Evolutionary conservation across 1,140 invertebrate genomes (phyloP).

Genomic region (Nasonia longicornis): DNA sequence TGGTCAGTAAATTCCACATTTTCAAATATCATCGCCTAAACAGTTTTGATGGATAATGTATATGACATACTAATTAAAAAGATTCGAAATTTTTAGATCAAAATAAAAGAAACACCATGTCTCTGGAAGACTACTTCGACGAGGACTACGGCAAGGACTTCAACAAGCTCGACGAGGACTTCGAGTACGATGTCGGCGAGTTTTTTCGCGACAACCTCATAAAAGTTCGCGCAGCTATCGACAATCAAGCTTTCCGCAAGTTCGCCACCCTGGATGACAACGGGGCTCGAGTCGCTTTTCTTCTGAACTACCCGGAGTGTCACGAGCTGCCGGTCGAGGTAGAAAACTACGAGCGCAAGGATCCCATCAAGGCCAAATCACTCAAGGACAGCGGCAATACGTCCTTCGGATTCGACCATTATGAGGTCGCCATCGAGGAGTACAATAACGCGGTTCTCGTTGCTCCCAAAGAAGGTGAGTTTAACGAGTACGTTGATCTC

Average conservation of each 20-base stretch:
- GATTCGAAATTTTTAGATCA: no score
- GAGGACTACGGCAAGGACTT: background rate
- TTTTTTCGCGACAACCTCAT: slow-evolving; percentile 62
- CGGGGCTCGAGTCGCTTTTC: slow-evolving; percentile 57
- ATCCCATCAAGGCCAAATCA: slow-evolving; percentile 72
- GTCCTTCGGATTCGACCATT: slow-evolving; percentile 82
- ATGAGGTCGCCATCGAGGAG: slow-evolving; percentile 77
- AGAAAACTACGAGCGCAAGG: slow-evolving; percentile 69
- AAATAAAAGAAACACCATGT: background rate
- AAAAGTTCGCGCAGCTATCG: slow-evolving; percentile 53
- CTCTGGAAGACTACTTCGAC: background rate
- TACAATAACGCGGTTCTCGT: slow-evolving; percentile 81
- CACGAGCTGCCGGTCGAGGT: slow-evolving; percentile 56
- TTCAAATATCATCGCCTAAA: no score
- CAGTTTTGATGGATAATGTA: no score
- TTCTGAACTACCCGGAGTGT: slow-evolving; percentile 59
- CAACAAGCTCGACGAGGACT: slow-evolving; percentile 50
- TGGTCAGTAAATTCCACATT: no score
- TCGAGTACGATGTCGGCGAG: slow-evolving; percentile 53
- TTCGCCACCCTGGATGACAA: slow-evolving; percentile 54
- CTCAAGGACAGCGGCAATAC: slow-evolving; percentile 83
- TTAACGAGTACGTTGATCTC: background rate
- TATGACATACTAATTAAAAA: no score
- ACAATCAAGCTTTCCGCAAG: slow-evolving; percentile 53
- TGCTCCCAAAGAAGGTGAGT: slow-evolving; percentile 75